Evolutionary conservation across 2,888 invertebrate species (phyloP).

Genomic region (Drosophila niveifrons): DNA sequence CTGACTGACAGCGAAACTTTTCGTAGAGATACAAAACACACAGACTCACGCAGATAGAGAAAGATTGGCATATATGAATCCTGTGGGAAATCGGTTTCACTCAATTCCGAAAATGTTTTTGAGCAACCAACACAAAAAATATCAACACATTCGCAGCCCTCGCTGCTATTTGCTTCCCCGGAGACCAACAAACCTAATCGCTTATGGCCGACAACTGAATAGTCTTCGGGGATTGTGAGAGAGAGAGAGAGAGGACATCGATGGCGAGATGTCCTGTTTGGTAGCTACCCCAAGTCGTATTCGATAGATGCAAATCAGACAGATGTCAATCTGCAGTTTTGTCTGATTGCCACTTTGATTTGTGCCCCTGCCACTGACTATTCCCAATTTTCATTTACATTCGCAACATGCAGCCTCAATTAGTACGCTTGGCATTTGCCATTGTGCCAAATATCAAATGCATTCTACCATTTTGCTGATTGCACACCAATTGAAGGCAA

Average conservation of each 20-base stretch:
- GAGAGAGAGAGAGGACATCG: not conserved
- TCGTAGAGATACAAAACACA: conserved; percentile 24
- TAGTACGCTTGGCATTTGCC: conserved; percentile 41
- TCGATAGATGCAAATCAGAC: conserved; percentile 68
- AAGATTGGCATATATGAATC: conserved; percentile 52
- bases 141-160: conserved; percentile 60
- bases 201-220: conserved; percentile 72
- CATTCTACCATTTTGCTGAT: conserved; percentile 43
- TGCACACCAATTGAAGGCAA: conserved; percentile 51
- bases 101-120: conserved; percentile 76
- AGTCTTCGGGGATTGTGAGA: conserved; percentile 65
- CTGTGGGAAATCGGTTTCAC: conserved; percentile 80
- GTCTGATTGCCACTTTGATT: conserved; percentile 69
- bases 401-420: conserved; percentile 44
- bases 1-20: conserved; percentile 60
- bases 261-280: not conserved
- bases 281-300: conserved; percentile 49
- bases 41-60: conserved; percentile 8
- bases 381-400: conserved; percentile 50
- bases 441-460: conserved; percentile 38
- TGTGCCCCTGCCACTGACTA: conserved; percentile 29
- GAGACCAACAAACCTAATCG: conserved; percentile 81
- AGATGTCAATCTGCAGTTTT: conserved; percentile 76
- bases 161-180: conserved; percentile 45
- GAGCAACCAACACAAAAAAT: conserved; percentile 56